These are phyloP conservation scores for Hemithea aestivaria DNA, from an alignment of 2,888 invertebrate species.

Conservation along the genomic window DNA sequence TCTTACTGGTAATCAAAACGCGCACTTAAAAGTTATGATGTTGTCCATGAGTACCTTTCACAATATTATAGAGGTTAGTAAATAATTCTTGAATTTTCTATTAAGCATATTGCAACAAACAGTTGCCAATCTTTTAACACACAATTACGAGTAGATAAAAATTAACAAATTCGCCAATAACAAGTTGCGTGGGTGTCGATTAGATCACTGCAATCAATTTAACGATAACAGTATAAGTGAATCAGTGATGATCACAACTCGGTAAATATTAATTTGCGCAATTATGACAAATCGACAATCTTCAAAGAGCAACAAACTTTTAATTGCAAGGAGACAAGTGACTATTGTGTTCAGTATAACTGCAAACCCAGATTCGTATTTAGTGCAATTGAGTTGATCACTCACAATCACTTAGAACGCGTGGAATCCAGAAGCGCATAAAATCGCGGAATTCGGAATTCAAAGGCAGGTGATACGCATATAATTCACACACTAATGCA, in stretches of 20 bases:
- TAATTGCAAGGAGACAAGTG: slow-evolving; percentile 33
- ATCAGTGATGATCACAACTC: slow-evolving; percentile 22
- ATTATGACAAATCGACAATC: neutral
- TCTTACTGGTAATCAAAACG: too few species aligned
- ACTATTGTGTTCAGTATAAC: too few species aligned
- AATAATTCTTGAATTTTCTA: too few species aligned
- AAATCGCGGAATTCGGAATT: slow-evolving; percentile 8
- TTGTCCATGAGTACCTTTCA: too few species aligned
- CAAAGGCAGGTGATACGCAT: slow-evolving; percentile 1
- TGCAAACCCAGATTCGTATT: slow-evolving; percentile 29
- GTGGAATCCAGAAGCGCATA: neutral
- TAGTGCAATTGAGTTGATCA: slow-evolving; percentile 32
- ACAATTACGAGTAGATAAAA: too few species aligned
- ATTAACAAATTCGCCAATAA: slow-evolving; percentile 17
- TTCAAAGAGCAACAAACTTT: slow-evolving; percentile 31
- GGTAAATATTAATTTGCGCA: neutral
- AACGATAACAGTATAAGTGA: slow-evolving; percentile 29
- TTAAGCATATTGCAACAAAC: too few species aligned
- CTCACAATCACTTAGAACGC: slow-evolving; percentile 28
- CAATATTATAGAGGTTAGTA: too few species aligned
- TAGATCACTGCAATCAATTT: slow-evolving; percentile 50
- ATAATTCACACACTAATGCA: slow-evolving; percentile 11
- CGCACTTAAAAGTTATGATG: too few species aligned
- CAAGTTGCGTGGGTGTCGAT: slow-evolving; percentile 52
- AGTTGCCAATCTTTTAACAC: too few species aligned